Conservation (phyloP, 1,140 invertebrate genomes). For the Eubasilissa regina region DNA sequence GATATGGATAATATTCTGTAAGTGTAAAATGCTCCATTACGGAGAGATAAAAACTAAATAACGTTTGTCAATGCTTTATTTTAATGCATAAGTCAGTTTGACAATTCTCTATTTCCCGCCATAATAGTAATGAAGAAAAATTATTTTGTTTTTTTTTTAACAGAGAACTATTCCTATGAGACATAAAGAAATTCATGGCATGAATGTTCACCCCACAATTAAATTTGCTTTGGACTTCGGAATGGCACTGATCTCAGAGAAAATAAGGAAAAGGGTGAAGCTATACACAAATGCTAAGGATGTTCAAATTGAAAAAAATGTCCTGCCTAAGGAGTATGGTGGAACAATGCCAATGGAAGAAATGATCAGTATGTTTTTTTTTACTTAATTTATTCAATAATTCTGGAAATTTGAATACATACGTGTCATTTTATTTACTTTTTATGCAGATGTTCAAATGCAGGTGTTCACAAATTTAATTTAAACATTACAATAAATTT, state of each 20-base stretch:
- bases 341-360: slow-evolving; percentile 85
- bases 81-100: too few species aligned
- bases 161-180: slow-evolving; percentile 88
- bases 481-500: too few species aligned
- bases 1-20: too few species aligned
- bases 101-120: too few species aligned
- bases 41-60: too few species aligned
- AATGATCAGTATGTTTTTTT: slow-evolving; percentile 81
- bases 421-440: too few species aligned
- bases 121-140: too few species aligned
- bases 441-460: too few species aligned
- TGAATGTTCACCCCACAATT: slow-evolving; percentile 83
- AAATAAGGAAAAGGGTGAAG: slow-evolving; percentile 83
- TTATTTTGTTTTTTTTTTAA: slow-evolving; percentile 59
- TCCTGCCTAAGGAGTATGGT: slow-evolving; percentile 87
- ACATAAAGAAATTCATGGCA: slow-evolving; percentile 87
- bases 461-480: too few species aligned
- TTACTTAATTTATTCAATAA: background rate
- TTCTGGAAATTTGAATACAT: too few species aligned
- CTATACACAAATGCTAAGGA: slow-evolving; percentile 78
- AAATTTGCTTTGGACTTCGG: slow-evolving; percentile 87
- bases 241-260: slow-evolving; percentile 85
- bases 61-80: too few species aligned
- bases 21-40: too few species aligned
- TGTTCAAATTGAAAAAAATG: slow-evolving; percentile 76